phyloP scores from a whole-genome alignment of 2,797 vertebrate species.

The Cottoperca gobio region DNA sequence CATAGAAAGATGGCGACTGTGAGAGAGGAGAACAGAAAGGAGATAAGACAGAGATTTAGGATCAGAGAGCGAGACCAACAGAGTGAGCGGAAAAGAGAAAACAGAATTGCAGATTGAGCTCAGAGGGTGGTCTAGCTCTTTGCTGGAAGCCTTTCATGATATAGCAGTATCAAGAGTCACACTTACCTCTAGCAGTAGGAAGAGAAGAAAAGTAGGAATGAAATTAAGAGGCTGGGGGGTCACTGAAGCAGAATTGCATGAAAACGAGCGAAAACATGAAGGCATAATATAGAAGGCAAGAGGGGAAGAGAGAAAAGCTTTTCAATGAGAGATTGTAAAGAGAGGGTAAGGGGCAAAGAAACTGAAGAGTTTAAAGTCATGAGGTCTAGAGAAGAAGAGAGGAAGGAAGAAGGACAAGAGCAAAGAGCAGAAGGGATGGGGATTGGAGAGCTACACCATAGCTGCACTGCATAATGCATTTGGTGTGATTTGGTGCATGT shows the following conservation, averaged over 20 bases:
- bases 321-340: conserved; percentile 31
- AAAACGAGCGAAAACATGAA: conserved; percentile 20
- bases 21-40: conserved; percentile 5
- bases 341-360: conserved; percentile 1
- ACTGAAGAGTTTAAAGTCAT: conserved; percentile 12
- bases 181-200: conserved; percentile 44
- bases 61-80: conserved; percentile 22
- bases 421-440: conserved; percentile 45
- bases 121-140: conserved; percentile 42
- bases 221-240: not conserved
- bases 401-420: conserved; percentile 18
- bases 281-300: not conserved
- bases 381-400: conserved; percentile 9
- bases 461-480: conserved; percentile 77
- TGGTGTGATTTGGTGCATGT: conserved; percentile 77
- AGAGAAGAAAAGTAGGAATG: conserved; percentile 16
- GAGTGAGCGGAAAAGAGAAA: conserved; percentile 32
- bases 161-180: conserved; percentile 47
- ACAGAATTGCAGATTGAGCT: conserved; percentile 55
- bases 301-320: not conserved
- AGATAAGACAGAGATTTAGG: conserved; percentile 35
- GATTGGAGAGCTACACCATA: conserved; percentile 42
- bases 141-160: conserved; percentile 50
- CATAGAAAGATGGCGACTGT: conserved; percentile 20
- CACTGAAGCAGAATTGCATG: conserved; percentile 15